These are phyloP conservation scores for Harmothoe impar DNA, from an alignment of 2,888 invertebrate genomes.

Conservation along the genomic window DNA sequence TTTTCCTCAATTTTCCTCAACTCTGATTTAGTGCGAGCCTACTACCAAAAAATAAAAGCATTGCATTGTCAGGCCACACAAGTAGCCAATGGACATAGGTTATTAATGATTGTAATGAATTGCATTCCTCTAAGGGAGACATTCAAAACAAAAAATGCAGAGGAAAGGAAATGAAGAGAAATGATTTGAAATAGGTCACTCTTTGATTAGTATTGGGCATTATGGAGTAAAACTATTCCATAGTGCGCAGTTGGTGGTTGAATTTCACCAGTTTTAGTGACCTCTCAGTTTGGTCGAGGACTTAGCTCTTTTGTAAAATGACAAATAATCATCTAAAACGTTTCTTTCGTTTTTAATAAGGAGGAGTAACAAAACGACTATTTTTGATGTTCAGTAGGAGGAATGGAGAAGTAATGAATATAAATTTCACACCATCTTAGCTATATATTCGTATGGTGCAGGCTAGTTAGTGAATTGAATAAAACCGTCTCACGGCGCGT, in stretches of 20 bases:
- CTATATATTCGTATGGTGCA: constrained; percentile 54
- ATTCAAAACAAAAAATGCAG: constrained; percentile 61
- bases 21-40: constrained; percentile 44
- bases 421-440: constrained; percentile 55
- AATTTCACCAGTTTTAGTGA: background rate
- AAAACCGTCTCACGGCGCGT: constrained; percentile 44
- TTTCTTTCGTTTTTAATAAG: background rate
- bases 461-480: constrained; percentile 59
- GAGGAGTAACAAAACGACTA: constrained; percentile 48
- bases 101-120: constrained; percentile 60
- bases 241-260: constrained; percentile 4
- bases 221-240: constrained; percentile 47
- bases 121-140: constrained; percentile 58
- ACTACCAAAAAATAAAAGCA: constrained; percentile 66
- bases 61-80: constrained; percentile 63
- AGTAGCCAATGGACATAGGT: constrained; percentile 59
- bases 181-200: constrained; percentile 6
- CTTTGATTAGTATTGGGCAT: background rate
- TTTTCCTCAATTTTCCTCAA: background rate
- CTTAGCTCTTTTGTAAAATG: constrained; percentile 7
- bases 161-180: constrained; percentile 38
- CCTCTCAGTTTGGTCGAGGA: background rate
- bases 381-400: constrained; percentile 7
- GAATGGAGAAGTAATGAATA: constrained; percentile 53
- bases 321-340: constrained; percentile 20